Conservation (phyloP, 2,888 invertebrate species). For the Zygaena filipendulae region DNA sequence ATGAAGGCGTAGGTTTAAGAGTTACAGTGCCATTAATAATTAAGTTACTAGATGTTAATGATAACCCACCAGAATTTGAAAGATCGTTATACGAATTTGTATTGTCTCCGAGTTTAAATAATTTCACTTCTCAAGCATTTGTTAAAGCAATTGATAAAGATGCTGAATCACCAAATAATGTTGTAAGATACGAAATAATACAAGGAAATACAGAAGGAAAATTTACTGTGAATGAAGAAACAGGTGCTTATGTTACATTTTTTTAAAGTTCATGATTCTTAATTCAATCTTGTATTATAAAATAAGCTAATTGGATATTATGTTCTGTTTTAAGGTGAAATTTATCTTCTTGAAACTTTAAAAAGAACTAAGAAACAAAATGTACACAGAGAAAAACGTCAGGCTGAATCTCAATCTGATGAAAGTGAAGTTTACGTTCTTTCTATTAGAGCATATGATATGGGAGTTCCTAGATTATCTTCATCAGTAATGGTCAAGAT, state of each 20-base stretch:
- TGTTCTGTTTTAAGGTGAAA: conserved; percentile 60
- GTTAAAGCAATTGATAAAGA: conserved; percentile 88
- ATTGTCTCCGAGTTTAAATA: conserved; percentile 76
- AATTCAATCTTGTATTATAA: background rate
- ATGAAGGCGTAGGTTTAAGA: conserved; percentile 82
- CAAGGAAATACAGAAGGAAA: conserved; percentile 81
- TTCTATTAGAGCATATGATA: conserved; percentile 83
- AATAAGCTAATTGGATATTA: conserved; percentile 1
- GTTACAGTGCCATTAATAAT: conserved; percentile 79
- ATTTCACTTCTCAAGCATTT: conserved; percentile 81
- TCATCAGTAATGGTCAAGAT: conserved; percentile 80
- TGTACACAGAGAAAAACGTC: conserved; percentile 54
- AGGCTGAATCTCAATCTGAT: conserved; percentile 42
- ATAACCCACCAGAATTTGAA: conserved; percentile 87
- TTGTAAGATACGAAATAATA: conserved; percentile 84
- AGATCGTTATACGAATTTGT: conserved; percentile 83
- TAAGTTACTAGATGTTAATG: conserved; percentile 83
- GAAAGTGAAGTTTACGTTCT: conserved; percentile 72
- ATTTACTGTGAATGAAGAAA: conserved; percentile 78
- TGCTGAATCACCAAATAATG: conserved; percentile 85
- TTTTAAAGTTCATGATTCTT: background rate
- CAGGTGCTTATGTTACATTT: conserved; percentile 54
- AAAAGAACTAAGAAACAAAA: conserved; percentile 53
- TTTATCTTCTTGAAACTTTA: conserved; percentile 69
- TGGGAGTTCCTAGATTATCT: conserved; percentile 82